A percentile compares a stretch with the other conserved stretches of the same genome.
These are phyloP conservation scores for Monochamus saltuarius DNA, from an alignment of 1,140 invertebrate species.

Conservation along the genomic window DNA sequence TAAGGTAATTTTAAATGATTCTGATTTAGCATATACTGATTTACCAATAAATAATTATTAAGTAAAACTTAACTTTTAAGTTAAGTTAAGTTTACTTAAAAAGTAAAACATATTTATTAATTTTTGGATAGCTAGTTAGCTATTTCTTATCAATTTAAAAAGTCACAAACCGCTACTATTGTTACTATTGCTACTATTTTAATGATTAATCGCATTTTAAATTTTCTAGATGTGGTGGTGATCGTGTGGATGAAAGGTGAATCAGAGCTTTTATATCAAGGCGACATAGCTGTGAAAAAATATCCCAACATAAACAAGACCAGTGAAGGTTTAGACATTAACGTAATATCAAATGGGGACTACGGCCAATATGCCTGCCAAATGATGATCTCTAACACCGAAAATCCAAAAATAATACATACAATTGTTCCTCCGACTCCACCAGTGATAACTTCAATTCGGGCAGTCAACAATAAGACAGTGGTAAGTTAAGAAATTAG, in stretches of 20 bases:
- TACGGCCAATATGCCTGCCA: constrained; percentile 26
- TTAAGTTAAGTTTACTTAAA: too few species aligned
- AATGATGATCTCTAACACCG: constrained; percentile 14
- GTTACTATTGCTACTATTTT: too few species aligned
- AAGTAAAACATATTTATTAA: too few species aligned
- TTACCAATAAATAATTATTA: too few species aligned
- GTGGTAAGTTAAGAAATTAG: constrained; percentile 18
- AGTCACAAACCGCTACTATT: too few species aligned
- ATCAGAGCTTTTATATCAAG: constrained; percentile 21
- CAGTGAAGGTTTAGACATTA: constrained; percentile 11
- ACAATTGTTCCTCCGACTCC: constrained; percentile 9
- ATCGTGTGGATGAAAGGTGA: constrained; percentile 26
- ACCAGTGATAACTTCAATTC: constrained; percentile 13
- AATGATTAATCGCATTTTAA: background rate
- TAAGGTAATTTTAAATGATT: too few species aligned
- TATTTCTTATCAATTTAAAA: too few species aligned
- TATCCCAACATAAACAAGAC: constrained; percentile 21
- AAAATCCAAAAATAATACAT: constrained; percentile 19
- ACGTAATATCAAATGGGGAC: constrained; percentile 18
- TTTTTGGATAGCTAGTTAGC: too few species aligned
- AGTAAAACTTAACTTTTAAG: too few species aligned
- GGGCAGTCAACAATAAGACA: constrained; percentile 21
- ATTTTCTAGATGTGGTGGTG: constrained; percentile 21
- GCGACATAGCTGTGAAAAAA: constrained; percentile 7
- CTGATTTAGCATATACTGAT: too few species aligned